Evolutionary conservation across 1,140 invertebrate genomes (phyloP).

Genomic region (Nomia melanderi): DNA sequence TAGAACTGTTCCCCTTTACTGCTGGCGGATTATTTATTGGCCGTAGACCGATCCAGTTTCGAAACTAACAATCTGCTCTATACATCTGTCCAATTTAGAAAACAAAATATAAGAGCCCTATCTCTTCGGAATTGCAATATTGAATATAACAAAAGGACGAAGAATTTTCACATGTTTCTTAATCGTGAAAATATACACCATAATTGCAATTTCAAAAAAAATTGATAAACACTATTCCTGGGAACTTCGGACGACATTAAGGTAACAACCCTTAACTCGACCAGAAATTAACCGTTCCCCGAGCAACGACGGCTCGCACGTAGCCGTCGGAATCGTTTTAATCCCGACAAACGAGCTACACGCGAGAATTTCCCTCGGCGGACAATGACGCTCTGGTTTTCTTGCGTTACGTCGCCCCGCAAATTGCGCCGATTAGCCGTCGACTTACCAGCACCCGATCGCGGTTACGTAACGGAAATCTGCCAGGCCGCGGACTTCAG

Average conservation of each 20-base stretch:
- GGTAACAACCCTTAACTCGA: neutral
- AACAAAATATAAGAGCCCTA: no score
- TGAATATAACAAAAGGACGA: no score
- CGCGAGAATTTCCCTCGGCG: neutral
- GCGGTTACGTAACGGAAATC: slow-evolving; percentile 31
- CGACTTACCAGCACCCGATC: slow-evolving; percentile 19
- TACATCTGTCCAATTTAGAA: no score
- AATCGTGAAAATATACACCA: no score
- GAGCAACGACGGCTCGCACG: neutral
- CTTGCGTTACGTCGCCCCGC: slow-evolving; percentile 27
- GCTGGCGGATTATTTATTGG: no score
- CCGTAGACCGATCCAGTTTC: no score
- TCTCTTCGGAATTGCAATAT: no score
- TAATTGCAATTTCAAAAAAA: no score
- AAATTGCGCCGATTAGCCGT: slow-evolving; percentile 40
- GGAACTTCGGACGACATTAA: neutral
- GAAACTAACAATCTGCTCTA: no score
- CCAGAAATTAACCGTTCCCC: neutral
- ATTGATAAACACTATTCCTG: no score
- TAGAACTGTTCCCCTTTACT: no score
- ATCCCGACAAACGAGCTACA: slow-evolving; percentile 12
- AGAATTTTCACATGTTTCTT: no score
- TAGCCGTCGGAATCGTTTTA: neutral
- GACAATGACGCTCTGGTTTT: slow-evolving; percentile 38
- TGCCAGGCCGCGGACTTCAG: neutral